Conservation (phyloP, 2,888 invertebrate species). For the Glaucopsyche alexis region DNA sequence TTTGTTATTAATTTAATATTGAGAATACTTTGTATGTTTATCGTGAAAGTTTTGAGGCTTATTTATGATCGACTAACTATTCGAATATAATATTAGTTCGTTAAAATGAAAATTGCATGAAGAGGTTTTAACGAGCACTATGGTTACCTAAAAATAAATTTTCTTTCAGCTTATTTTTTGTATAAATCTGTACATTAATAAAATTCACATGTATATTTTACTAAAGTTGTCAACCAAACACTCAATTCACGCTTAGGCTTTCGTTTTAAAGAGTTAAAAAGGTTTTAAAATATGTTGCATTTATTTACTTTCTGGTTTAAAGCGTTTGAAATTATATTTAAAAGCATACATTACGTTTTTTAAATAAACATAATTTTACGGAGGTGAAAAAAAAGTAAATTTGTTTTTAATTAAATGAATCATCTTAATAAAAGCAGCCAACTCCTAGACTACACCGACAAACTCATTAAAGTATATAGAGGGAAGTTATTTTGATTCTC, state of each 20-base stretch:
- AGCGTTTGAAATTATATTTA: neutral
- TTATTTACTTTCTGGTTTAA: neutral
- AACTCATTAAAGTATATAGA: slow-evolving; percentile 31
- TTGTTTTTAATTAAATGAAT: neutral
- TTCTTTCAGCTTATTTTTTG: neutral
- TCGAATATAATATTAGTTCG: too few species aligned
- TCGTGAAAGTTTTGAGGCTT: too few species aligned
- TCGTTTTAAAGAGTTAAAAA: neutral
- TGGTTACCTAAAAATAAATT: neutral
- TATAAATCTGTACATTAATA: neutral
- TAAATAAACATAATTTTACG: too few species aligned
- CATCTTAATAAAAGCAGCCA: neutral
- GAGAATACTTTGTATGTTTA: too few species aligned
- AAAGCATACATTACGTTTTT: neutral
- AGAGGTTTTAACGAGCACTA: neutral
- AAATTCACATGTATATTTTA: neutral
- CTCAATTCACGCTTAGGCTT: neutral
- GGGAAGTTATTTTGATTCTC: slow-evolving; percentile 30
- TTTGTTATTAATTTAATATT: too few species aligned
- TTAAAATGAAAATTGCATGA: neutral
- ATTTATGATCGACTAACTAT: too few species aligned
- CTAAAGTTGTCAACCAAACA: neutral
- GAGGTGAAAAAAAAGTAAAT: neutral
- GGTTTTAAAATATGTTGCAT: too few species aligned
- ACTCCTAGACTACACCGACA: slow-evolving; percentile 12